A percentile compares a stretch with the other conserved stretches of the same genome.
Evolutionary conservation across 92 coral and sea anemone species (phyloP).

Genomic region (Virgularia gustaviana): DNA sequence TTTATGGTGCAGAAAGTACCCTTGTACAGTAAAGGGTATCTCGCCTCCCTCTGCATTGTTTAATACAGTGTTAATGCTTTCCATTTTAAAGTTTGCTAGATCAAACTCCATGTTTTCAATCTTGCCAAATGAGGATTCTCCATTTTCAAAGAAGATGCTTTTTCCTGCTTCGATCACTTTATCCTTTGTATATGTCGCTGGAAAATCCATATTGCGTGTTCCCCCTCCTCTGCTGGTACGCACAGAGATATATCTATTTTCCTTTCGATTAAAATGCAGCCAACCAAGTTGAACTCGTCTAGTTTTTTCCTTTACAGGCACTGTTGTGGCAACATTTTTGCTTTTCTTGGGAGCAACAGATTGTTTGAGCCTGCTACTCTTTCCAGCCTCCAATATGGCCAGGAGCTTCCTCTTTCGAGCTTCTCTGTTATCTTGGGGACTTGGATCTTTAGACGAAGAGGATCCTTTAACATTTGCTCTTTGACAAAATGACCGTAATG

Average conservation of each 20-base stretch:
- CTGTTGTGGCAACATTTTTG: background rate
- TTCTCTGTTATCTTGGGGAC: constrained; percentile 4
- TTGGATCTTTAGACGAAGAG: background rate
- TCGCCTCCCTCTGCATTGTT: background rate
- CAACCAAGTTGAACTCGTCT: constrained; percentile 23
- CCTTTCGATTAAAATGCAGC: constrained; percentile 5
- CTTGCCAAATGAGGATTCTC: constrained; percentile 7
- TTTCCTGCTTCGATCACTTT: background rate
- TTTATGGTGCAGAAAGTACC: background rate
- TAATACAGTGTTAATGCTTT: background rate
- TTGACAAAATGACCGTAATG: constrained; percentile 40
- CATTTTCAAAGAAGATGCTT: constrained; percentile 3
- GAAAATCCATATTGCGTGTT: constrained; percentile 8
- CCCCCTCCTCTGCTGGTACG: constrained; percentile 15
- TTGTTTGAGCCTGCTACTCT: constrained; percentile 9
- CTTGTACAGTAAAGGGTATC: background rate
- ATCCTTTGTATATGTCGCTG: background rate
- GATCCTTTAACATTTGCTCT: background rate
- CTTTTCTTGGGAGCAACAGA: constrained; percentile 3
- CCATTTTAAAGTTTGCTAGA: background rate
- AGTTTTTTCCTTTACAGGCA: constrained; percentile 27
- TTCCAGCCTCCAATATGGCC: constrained; percentile 10
- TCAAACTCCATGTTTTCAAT: constrained; percentile 1
- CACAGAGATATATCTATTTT: background rate
- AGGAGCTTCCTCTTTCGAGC: constrained; percentile 27